phyloP scores from a whole-genome alignment of 2,888 invertebrate genomes.

The Cordylochernes scorpioides region DNA sequence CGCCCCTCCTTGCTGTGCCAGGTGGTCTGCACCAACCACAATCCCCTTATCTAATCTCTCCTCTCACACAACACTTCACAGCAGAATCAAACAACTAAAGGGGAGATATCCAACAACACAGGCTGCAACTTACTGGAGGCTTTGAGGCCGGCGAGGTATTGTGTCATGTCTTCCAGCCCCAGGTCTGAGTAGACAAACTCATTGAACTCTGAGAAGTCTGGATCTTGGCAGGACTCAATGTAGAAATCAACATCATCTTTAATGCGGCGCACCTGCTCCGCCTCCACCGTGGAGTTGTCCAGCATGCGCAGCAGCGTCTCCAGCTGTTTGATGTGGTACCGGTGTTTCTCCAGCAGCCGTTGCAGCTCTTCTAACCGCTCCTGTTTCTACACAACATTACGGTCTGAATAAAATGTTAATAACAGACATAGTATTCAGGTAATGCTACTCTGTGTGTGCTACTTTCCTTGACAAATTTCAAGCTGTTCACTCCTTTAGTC shows the following conservation, averaged over 20 bases:
- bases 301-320: conserved; percentile 85
- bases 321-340: conserved; percentile 84
- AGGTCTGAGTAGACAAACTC: conserved; percentile 92
- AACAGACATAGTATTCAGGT: too few species aligned
- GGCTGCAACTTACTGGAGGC: conserved; percentile 9
- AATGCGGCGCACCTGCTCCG: conserved; percentile 76
- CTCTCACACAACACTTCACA: too few species aligned
- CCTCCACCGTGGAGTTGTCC: conserved; percentile 89
- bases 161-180: conserved; percentile 37
- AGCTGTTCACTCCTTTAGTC: too few species aligned
- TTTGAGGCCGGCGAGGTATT: conserved; percentile 11
- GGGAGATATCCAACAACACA: too few species aligned
- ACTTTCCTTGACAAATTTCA: too few species aligned
- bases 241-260: conserved; percentile 95
- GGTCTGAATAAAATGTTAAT: too few species aligned
- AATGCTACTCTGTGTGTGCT: too few species aligned
- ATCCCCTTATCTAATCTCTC: too few species aligned
- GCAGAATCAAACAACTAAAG: too few species aligned
- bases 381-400: conserved; percentile 40
- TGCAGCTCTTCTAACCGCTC: conserved; percentile 83
- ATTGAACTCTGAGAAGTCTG: conserved; percentile 68
- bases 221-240: conserved; percentile 77
- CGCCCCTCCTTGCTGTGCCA: too few species aligned
- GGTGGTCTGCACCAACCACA: too few species aligned
- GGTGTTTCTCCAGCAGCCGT: conserved; percentile 66